Percentiles rank a stretch among this genome's conserved stretches.
phyloP scores from a whole-genome alignment of 2,113 vertebrate genomes.

The Mirza zaza region DNA sequence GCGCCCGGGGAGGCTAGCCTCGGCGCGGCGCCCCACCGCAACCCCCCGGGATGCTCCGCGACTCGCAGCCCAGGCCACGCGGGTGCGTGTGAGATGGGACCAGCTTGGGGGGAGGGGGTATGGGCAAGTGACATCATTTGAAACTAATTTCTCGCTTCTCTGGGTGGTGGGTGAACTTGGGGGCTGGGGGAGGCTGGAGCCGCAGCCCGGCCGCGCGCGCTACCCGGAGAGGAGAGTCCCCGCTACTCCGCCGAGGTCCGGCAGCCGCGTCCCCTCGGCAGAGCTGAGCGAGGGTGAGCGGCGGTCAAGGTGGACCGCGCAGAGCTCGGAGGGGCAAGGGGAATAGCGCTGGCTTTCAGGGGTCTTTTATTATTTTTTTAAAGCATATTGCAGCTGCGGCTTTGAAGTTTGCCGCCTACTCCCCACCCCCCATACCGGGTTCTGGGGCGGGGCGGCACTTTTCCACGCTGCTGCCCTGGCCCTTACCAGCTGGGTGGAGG shows the following conservation, averaged over 20 bases:
- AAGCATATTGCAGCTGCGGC: conserved; percentile 74
- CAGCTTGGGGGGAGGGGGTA: conserved; percentile 70
- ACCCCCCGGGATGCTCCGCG: conserved; percentile 71
- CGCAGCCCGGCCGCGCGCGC: conserved; percentile 79
- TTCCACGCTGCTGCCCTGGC: conserved; percentile 43
- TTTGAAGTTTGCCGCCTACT: conserved; percentile 80
- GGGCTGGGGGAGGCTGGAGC: conserved; percentile 79
- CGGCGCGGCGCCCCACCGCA: conserved; percentile 70
- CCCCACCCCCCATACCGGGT: conserved; percentile 43
- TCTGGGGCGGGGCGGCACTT: conserved; percentile 74
- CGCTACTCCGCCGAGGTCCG: conserved; percentile 70
- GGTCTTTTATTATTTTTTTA: conserved; percentile 8
- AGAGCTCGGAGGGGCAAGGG: conserved; percentile 11
- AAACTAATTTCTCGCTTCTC: conserved; percentile 81
- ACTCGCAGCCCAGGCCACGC: conserved; percentile 81
- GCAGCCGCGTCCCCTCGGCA: conserved; percentile 72
- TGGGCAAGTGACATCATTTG: conserved; percentile 83
- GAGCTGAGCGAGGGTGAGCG: conserved; percentile 61
- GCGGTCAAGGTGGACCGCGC: conserved; percentile 48
- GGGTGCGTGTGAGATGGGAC: conserved; percentile 79
- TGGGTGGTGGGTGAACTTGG: conserved; percentile 83
- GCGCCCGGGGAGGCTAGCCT: conserved; percentile 63
- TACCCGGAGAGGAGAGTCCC: conserved; percentile 78
- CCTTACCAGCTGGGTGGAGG: conserved; percentile 20
- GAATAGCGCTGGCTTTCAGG: not conserved